Percentiles rank a stretch among this genome's conserved stretches.
phyloP scores from a whole-genome alignment of 2,888 invertebrate genomes.

The Agriotes lineatus region DNA sequence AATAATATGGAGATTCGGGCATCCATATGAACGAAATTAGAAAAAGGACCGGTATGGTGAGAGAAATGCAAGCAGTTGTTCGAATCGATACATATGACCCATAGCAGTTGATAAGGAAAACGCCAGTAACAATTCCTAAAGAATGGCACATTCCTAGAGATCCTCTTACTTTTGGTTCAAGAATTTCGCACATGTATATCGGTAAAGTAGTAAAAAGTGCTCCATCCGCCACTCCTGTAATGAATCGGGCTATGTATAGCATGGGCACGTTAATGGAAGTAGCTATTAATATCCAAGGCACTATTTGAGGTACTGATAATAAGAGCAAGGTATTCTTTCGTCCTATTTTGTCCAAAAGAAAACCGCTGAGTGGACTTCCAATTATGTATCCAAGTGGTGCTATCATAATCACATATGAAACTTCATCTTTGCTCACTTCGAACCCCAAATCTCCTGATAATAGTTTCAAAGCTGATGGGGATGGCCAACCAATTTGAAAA shows the following conservation, averaged over 20 bases:
- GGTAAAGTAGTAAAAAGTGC: slow-evolving; percentile 49
- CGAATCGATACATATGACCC: slow-evolving; percentile 34
- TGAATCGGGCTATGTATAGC: slow-evolving; percentile 41
- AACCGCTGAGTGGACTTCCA: slow-evolving; percentile 40
- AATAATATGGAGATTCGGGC: slow-evolving; percentile 73
- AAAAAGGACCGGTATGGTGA: slow-evolving; percentile 49
- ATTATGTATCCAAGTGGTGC: slow-evolving; percentile 46
- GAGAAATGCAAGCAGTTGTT: slow-evolving; percentile 28
- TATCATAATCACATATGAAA: slow-evolving; percentile 48
- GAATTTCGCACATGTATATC: slow-evolving; percentile 50
- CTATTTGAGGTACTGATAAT: slow-evolving; percentile 54
- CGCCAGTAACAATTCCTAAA: slow-evolving; percentile 39
- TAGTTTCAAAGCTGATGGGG: slow-evolving; percentile 48
- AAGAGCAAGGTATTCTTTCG: slow-evolving; percentile 55
- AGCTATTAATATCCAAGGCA: slow-evolving; percentile 53
- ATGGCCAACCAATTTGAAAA: slow-evolving; percentile 49
- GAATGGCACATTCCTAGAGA: slow-evolving; percentile 44
- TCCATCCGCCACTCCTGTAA: slow-evolving; percentile 49
- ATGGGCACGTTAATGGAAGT: slow-evolving; percentile 17
- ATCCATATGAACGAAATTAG: slow-evolving; percentile 56
- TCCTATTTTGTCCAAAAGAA: slow-evolving; percentile 55
- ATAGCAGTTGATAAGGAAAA: slow-evolving; percentile 53
- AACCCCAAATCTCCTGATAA: slow-evolving; percentile 38
- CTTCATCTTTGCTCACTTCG: slow-evolving; percentile 43
- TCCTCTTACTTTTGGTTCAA: slow-evolving; percentile 50